A percentile compares a stretch with the other conserved stretches of the same genome.
Evolutionary conservation across 1,140 invertebrate genomes (phyloP).

Genomic region (Heliothis virescens): DNA sequence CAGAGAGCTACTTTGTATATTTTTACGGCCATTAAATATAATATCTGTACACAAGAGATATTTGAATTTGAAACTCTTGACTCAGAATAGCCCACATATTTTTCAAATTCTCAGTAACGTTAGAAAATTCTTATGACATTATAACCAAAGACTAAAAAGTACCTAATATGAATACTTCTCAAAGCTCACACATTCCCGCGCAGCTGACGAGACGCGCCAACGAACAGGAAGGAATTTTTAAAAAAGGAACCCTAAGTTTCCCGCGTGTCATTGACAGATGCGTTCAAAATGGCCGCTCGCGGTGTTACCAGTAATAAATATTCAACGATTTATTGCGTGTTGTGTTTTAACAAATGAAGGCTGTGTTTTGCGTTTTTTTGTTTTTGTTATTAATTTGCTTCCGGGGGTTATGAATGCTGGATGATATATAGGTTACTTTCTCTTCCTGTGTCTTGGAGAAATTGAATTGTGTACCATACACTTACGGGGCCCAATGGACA

Average conservation of each 20-base stretch:
- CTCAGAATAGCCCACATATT: no score
- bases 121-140: neutral
- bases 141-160: conserved; percentile 2
- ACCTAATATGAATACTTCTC: conserved; percentile 2
- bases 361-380: conserved; percentile 18
- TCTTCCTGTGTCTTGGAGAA: neutral
- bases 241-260: conserved; percentile 49
- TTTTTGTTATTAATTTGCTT: conserved; percentile 23
- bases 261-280: conserved; percentile 52
- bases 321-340: conserved; percentile 48
- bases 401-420: neutral
- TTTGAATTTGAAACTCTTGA: neutral
- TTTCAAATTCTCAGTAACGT: neutral
- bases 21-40: no score
- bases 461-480: no score
- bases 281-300: conserved; percentile 39
- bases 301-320: conserved; percentile 51
- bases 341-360: conserved; percentile 37
- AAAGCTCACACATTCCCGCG: neutral
- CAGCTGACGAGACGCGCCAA: conserved; percentile 26
- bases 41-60: no score
- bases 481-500: no score
- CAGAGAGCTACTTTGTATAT: no score
- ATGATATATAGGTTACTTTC: neutral
- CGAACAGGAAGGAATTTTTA: conserved; percentile 45